Percentiles rank a stretch among this genome's conserved stretches.
phyloP scores from a whole-genome alignment of 2,113 vertebrate genomes.

The Gobiocypris rarus region DNA sequence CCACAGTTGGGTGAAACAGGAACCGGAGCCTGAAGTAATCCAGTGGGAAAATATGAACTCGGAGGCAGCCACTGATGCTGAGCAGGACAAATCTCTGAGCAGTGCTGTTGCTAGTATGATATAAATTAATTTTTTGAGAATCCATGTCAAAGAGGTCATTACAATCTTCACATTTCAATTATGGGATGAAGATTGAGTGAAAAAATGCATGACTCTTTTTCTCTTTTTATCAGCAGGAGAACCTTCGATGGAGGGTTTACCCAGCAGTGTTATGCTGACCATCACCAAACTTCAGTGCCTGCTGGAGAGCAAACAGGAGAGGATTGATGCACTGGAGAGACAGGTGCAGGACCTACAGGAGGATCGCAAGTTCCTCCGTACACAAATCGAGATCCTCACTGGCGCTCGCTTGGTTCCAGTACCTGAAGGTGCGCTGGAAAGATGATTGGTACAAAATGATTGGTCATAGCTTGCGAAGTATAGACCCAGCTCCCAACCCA shows the following conservation, averaged over 20 bases:
- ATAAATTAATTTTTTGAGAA: background rate
- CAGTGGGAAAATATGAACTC: constrained; percentile 69
- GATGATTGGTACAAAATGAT: no score
- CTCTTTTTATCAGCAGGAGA: constrained; percentile 44
- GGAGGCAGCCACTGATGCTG: constrained; percentile 58
- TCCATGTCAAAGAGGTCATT: background rate
- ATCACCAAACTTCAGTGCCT: constrained; percentile 78
- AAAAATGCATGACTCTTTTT: no score
- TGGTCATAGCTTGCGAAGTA: no score
- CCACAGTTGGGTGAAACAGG: constrained; percentile 71
- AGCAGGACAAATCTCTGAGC: constrained; percentile 76
- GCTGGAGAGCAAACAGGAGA: constrained; percentile 76
- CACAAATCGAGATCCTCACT: constrained; percentile 77
- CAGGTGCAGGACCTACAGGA: constrained; percentile 79
- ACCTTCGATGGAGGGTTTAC: constrained; percentile 64
- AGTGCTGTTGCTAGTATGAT: constrained; percentile 72
- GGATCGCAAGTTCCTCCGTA: constrained; percentile 76
- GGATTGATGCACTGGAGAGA: constrained; percentile 69
- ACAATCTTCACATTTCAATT: background rate
- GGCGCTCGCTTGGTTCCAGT: constrained; percentile 59
- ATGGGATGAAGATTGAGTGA: background rate
- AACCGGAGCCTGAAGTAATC: constrained; percentile 68
- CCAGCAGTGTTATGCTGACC: constrained; percentile 71
- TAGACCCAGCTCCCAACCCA: no score
- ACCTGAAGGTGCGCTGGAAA: constrained; percentile 62